Conservation (phyloP, 1,140 invertebrate genomes). For the Diuraphis noxia region DNA sequence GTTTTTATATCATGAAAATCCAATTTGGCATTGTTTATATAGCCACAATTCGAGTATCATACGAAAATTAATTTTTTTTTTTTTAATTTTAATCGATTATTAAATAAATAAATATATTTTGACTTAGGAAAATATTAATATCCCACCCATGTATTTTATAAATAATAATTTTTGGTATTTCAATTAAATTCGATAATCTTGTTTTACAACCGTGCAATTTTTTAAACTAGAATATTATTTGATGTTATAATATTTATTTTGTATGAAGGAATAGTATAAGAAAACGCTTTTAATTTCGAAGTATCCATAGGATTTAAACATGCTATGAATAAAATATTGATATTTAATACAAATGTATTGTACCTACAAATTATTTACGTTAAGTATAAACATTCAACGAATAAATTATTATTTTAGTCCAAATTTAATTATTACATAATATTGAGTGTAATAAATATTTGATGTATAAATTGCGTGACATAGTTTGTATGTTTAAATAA, state of each 20-base stretch:
- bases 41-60: too few relatives aligned
- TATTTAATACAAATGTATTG: too few relatives aligned
- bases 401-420: constrained; percentile 3
- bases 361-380: not conserved
- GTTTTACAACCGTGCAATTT: too few relatives aligned
- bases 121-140: not conserved
- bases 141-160: not conserved
- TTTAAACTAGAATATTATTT: too few relatives aligned
- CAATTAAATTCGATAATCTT: too few relatives aligned
- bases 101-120: too few relatives aligned
- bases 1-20: too few relatives aligned
- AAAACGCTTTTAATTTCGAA: not conserved
- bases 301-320: not conserved
- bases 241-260: too few relatives aligned
- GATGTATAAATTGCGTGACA: not conserved
- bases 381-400: not conserved
- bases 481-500: not conserved
- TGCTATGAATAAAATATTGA: too few relatives aligned
- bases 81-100: not conserved
- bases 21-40: too few relatives aligned
- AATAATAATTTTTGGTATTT: not conserved
- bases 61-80: not conserved
- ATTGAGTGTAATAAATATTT: too few relatives aligned
- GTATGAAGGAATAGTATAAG: too few relatives aligned
- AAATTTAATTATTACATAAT: not conserved